Base-by-base conservation (phyloP, 2,888 invertebrate species). In the Polyommatus iphigenia region DNA sequence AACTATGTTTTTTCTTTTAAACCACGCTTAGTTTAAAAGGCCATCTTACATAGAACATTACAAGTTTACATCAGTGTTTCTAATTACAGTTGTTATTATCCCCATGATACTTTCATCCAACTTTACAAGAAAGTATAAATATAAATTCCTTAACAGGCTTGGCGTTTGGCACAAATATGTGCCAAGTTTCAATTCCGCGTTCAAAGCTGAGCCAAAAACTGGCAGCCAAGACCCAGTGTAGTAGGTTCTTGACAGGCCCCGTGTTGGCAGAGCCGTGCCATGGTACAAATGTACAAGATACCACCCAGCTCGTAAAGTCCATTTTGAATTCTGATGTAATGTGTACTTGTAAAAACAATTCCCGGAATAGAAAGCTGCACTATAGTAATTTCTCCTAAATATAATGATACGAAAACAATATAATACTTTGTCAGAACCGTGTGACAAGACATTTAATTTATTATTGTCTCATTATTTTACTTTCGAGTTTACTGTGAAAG, bases 161-260 rank as follows among this genome's bases (percentile, higher is more conserved):
- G 75, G 73, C 73, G 46, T 24, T 50, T 73, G 73, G 75, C 75
- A 75, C 75, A 75, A 50, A 75, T 75, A 50, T 75, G 75, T 75
- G 75, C 75, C 75, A 75, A 75, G 75, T 75, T 75, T 75, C 75
- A 75, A 75, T 75, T 75, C 75, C 54, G 75, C 73, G 29, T 75
- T 75, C 75, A 75, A 41, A 75, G 29, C 75, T 75, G 75, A 75
- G 75, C 75, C 75, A 75, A 75, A 75, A 75, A 75, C 29, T 54
- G 50, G 54, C 54, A 75, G 75, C 75, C 75, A 50, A 54, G 50
- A 75, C 75, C 50, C 8, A 75, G 54, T 50, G 54, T 75, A 75
- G 75, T 54, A 50, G 75, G 50, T 75, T 75, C 75, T 75, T 75
- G 75, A 75, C 75, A 75, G 75, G 24, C 18, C 50, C 29, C 29